A percentile compares a stretch with the other conserved stretches of the same genome.
Evolutionary conservation across 2,888 invertebrate genomes (phyloP).

Genomic region (Ophioninae sp.): DNA sequence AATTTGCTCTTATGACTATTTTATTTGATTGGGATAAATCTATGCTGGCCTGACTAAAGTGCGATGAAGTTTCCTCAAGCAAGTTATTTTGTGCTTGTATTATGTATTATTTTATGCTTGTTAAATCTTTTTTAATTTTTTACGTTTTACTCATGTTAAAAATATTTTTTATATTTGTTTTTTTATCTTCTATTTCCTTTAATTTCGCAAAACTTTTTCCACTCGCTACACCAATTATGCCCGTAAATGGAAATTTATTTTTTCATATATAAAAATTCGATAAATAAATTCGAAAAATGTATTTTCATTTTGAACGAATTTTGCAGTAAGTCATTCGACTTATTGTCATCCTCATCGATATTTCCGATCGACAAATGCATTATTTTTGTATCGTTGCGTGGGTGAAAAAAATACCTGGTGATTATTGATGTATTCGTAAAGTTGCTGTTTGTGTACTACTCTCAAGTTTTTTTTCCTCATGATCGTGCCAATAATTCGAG

Average conservation of each 20-base stretch:
- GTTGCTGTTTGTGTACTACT: constrained; percentile 77
- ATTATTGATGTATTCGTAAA: constrained; percentile 70
- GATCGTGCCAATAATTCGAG: constrained; percentile 26
- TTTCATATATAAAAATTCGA: neutral
- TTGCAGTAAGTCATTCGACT: neutral
- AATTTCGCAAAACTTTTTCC: neutral
- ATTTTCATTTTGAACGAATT: neutral
- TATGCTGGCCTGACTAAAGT: neutral
- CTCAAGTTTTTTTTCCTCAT: constrained; percentile 80
- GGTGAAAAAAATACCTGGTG: constrained; percentile 63
- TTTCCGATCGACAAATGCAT: neutral
- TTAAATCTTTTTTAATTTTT: too few relatives aligned
- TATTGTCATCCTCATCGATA: neutral
- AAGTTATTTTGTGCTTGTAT: too few relatives aligned
- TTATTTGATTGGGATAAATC: neutral
- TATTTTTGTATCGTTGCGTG: neutral
- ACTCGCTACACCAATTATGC: neutral
- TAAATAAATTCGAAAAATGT: neutral
- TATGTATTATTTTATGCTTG: too few relatives aligned
- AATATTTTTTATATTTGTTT: neutral
- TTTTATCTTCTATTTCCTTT: neutral
- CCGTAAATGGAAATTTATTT: neutral
- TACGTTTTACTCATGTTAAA: too few relatives aligned
- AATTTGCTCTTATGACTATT: too few relatives aligned
- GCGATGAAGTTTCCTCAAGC: neutral